Base-by-base conservation (phyloP, 2,797 vertebrate genomes). In the Halcyon smyrnensis region DNA sequence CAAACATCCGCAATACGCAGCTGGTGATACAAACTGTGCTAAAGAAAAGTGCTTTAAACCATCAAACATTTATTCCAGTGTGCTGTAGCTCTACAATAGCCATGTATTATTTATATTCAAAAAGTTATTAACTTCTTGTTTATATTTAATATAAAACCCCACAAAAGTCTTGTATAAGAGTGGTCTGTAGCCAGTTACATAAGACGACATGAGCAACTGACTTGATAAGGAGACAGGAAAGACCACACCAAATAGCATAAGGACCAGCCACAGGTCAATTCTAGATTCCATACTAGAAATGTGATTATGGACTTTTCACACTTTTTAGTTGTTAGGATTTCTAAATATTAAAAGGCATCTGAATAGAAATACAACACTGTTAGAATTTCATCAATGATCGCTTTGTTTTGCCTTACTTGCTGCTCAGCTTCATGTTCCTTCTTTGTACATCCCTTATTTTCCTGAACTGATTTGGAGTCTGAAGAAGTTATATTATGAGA, bases 371-470 rank as follows among this genome's bases (percentile, higher is more conserved):
- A 64, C 74, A 64, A 43, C 8, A 19, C 5, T 30, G 20, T 14
- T 20, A 39, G 32, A 59, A 19, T 28, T 43, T 37, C 3, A 32
- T 43, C 23, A 65, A 28, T 17, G 32, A 59, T 14, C 15, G 30
- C 11, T 65, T 39, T 8, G 10, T 16, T 76, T 79, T 60, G 79
- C 88, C 98, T 99, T 97, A 99, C 99, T 23, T 98, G 97, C 96
- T 98, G 97, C 96, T 85, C 98, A 93, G 59, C 97, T 80, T 99
- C 99, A 24, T 37, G 97, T 83, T 99, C 99, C 97, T 98, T 97
- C 94, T 97, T 96, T 93, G 74, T 11, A 36, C 41, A 71, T 71
- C 90, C 97, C 71, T 94, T 96, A 70, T 63, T 97, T 45, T 99
- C 99, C 82, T 98, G 98, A 74, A 68, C 28, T 21, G 88, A 88